phyloP scores from a whole-genome alignment of 2,888 invertebrate species.

The Sesamia inferens region DNA sequence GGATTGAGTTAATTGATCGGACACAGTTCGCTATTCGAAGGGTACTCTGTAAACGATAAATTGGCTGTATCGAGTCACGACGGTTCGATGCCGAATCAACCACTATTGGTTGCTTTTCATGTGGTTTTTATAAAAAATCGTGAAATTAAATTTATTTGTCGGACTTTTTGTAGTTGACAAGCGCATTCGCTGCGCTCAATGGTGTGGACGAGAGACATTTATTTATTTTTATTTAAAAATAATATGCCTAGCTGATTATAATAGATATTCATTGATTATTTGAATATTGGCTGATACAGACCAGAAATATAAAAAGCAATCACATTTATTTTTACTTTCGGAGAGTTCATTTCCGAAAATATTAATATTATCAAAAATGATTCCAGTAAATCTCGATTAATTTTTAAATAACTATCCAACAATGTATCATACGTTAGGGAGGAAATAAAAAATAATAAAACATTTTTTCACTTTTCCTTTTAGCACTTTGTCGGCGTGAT shows the following conservation, averaged over 20 bases:
- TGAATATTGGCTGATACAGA: background rate
- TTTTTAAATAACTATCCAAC: too few species aligned
- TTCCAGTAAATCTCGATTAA: too few species aligned
- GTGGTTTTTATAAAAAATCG: constrained; percentile 48
- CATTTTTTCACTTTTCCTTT: too few species aligned
- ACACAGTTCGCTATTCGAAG: constrained; percentile 62
- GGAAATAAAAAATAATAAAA: too few species aligned
- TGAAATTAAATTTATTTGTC: constrained; percentile 58
- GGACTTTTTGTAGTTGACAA: constrained; percentile 25
- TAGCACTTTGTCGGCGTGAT: too few species aligned
- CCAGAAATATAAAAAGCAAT: background rate
- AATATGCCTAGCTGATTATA: background rate
- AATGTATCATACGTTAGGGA: too few species aligned
- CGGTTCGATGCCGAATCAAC: constrained; percentile 47
- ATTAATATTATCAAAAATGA: too few species aligned
- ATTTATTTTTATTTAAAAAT: background rate
- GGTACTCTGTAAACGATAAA: constrained; percentile 61
- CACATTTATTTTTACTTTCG: too few species aligned
- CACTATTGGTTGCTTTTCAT: constrained; percentile 43
- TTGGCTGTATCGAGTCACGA: constrained; percentile 64
- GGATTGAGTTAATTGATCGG: constrained; percentile 68
- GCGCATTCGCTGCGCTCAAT: constrained; percentile 20
- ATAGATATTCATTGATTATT: too few species aligned
- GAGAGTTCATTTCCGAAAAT: too few species aligned
- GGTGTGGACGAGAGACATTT: background rate